Base-by-base conservation (phyloP, 2,113 vertebrate species). In the Erinaceus europaeus region DNA sequence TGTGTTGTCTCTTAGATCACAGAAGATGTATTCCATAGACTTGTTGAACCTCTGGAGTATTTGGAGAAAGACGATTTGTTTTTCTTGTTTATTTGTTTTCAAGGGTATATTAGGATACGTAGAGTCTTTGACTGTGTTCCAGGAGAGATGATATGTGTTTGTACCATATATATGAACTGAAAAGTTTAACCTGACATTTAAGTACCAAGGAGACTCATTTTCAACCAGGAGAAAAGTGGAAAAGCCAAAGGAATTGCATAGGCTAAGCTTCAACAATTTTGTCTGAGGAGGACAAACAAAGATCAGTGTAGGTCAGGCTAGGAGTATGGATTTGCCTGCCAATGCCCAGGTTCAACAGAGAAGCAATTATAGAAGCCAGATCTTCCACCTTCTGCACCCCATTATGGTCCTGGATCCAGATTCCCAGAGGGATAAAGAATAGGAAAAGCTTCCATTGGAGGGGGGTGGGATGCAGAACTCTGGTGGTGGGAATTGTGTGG, bases 101-200 rank as follows among this genome's bases (percentile, higher is more conserved):
- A 59, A 20, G 29, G 15, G 29, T 12, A 17, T 74, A 3, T 34
- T 44, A n/a, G 40, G 34, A 84, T 61, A 52, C 32, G 64, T 50
- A 77, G 57, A 74, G 34, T 59, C 32, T 88, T 36, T 36, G 68
- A 11, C 15, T 76, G 44, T 78, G 23, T 83, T 86, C 88, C 53
- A 57, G 57, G 52, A 89, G 46, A 68, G 38, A 48, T 42, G n/a
- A 73, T 11, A 32, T 73, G 21, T 89, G 61, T 67, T 18, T 57
- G 85, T 50, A 82, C 29, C 10, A 62, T 80, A 36, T 21, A 32
- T 77, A 36, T 75, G 9, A 2, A 80, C n/a, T 91, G 78, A 85
- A 80, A 75, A 79, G n/a, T 68, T 36, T 27, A 79, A 38, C 55
- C 42, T 82, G 32, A 61, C 57, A 72, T 84, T 48, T 90, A 80